phyloP scores from a whole-genome alignment of 2,888 invertebrate species.

The Slavum lentiscoides region DNA sequence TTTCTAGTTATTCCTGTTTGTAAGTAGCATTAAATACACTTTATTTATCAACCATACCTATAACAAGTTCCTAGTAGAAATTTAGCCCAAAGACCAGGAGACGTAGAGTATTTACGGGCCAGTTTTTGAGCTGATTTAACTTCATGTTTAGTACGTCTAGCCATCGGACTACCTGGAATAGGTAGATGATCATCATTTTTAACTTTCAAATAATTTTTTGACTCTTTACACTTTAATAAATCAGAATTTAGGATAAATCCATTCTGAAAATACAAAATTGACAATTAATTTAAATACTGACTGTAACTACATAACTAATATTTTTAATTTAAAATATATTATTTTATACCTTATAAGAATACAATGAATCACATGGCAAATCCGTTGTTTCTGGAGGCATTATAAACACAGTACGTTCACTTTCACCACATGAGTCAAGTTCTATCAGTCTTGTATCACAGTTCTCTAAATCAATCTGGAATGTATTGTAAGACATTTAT shows the following conservation, averaged over 20 bases:
- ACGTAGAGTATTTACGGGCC: constrained; percentile 66
- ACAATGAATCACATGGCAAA: constrained; percentile 56
- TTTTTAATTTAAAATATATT: background rate
- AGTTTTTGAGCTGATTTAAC: constrained; percentile 87
- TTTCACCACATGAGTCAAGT: constrained; percentile 75
- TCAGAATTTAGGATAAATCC: constrained; percentile 59
- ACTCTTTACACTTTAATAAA: constrained; percentile 60
- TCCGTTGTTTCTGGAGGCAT: constrained; percentile 81
- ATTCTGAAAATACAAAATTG: constrained; percentile 57
- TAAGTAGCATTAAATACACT: background rate
- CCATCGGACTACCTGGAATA: constrained; percentile 84
- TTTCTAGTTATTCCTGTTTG: too few relatives aligned
- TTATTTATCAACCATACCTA: constrained; percentile 60
- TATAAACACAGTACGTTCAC: constrained; percentile 92
- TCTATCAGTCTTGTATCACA: constrained; percentile 73
- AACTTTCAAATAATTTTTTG: constrained; percentile 57
- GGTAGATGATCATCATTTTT: constrained; percentile 54
- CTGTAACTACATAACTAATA: background rate
- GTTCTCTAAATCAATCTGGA: constrained; percentile 62
- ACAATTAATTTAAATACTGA: constrained; percentile 48
- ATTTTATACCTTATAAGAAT: constrained; percentile 57
- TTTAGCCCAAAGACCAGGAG: constrained; percentile 90
- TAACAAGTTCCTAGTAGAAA: constrained; percentile 86
- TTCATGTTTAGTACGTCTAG: constrained; percentile 91
- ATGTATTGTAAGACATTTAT: background rate